Evolutionary conservation across 2,888 invertebrate species (phyloP).

Genomic region (Oxyteleia sp.): DNA sequence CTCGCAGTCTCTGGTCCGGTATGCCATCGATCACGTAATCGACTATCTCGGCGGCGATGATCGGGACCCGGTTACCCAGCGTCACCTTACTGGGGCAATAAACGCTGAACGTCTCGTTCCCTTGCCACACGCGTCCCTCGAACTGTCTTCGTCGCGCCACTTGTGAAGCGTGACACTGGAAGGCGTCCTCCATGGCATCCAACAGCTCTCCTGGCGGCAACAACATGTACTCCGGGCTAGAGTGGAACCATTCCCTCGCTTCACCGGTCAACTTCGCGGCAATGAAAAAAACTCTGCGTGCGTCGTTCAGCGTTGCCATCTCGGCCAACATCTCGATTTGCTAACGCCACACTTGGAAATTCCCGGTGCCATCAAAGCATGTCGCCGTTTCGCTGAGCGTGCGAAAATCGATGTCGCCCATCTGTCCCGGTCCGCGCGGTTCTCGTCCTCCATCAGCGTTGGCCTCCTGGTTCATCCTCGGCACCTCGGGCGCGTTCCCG

Average conservation of each 20-base stretch:
- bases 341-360: slow-evolving; percentile 52
- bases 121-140: slow-evolving; percentile 63
- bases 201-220: slow-evolving; percentile 31
- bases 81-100: slow-evolving; percentile 9
- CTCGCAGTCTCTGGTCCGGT: slow-evolving; percentile 10
- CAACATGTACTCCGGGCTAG: slow-evolving; percentile 47
- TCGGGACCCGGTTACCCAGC: not conserved
- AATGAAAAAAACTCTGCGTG: slow-evolving; percentile 40
- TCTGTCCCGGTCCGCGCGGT: too few relatives aligned
- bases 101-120: slow-evolving; percentile 16
- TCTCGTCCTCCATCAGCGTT: too few relatives aligned
- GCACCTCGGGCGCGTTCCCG: too few relatives aligned
- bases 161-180: slow-evolving; percentile 56
- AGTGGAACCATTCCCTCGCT: slow-evolving; percentile 67
- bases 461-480: too few relatives aligned
- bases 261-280: slow-evolving; percentile 37
- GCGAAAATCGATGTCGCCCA: not conserved
- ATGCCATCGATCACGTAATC: slow-evolving; percentile 13
- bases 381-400: not conserved
- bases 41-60: slow-evolving; percentile 5
- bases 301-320: slow-evolving; percentile 39
- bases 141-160: slow-evolving; percentile 57
- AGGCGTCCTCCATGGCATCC: slow-evolving; percentile 38
- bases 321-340: slow-evolving; percentile 42
- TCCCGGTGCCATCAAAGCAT: slow-evolving; percentile 3